Evolutionary conservation across 2,113 vertebrate species (phyloP).

Genomic region (Corythornis cristatus): DNA sequence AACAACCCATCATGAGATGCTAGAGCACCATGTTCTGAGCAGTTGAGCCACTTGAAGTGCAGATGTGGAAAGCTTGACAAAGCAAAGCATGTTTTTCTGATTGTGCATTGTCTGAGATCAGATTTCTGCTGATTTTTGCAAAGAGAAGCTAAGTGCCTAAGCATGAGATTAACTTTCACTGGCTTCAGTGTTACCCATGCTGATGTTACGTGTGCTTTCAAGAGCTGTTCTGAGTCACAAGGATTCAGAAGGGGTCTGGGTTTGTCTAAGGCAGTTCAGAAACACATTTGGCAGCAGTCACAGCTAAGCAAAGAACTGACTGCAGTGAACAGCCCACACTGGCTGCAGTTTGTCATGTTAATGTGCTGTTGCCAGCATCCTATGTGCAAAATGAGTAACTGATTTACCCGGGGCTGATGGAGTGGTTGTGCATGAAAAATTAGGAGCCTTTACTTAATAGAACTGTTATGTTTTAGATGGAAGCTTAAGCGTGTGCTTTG

Average conservation of each 20-base stretch:
- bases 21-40: neutral
- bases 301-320: neutral
- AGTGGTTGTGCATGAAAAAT: neutral
- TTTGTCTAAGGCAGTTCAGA: neutral
- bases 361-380: neutral
- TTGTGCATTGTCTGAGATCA: neutral
- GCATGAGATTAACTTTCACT: neutral
- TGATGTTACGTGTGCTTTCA: neutral
- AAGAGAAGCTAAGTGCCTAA: neutral
- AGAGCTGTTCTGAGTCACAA: neutral
- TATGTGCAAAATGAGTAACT: neutral
- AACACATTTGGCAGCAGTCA: neutral
- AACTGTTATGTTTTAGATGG: neutral
- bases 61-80: neutral
- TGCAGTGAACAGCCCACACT: neutral
- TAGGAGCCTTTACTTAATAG: neutral
- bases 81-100: neutral
- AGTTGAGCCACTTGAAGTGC: neutral
- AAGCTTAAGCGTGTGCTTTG: neutral
- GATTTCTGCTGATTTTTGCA: neutral
- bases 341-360: conserved; percentile 7
- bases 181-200: neutral
- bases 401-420: neutral
- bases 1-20: neutral
- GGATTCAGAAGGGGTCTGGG: neutral